Base-by-base conservation (phyloP, 2,888 invertebrate species). In the Beris chalybata region DNA sequence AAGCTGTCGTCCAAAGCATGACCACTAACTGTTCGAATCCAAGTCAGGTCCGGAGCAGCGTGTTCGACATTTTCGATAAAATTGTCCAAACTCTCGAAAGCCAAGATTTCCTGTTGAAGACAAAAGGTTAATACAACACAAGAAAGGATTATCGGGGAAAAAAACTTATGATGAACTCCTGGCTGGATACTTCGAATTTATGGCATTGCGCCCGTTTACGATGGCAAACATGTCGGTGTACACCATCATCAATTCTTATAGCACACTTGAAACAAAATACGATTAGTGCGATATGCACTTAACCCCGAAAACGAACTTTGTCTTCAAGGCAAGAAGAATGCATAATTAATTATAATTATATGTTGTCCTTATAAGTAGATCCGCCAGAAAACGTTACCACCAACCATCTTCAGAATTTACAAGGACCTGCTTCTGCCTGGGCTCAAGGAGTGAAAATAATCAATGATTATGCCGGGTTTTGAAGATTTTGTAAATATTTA, bases 281-380 rank as follows among this genome's bases (percentile, higher is more conserved):
- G 78, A 78, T 78, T 79, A 78, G 77, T 78, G 76, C 78, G 76
- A 75, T 77, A 78, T 78, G 76, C 78, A 79, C 78, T 78, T 79
- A 78, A 78, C 75, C 75, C 74, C 73, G 73, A 71, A 72, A 72
- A 71, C 72, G 74, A 74, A 76, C 74, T 73, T 72, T 63, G 57
- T 63, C 65, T 67, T 72, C 69, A 71, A 71, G 70, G 64, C 67
- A 67, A 79, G 64, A 67, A 67, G 79, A 78, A 80, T 79, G 78
- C 79, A 79, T 79, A 79, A 79, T 79, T 79, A 79, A 79, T 80
- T 80, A 78, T 79, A 79, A 79, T 79, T 79, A 79, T 79, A 79
- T 80, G 76, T 15, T 12, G 15, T 78, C 79, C 76, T 15, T 53
- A 7, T 53, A 29, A 48, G 48, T 48, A 12, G 4, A 48, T 48